Evolutionary conservation across 1,140 invertebrate species (phyloP), one percentile per base, ranked within the genome.

Genomic region (Bombus pascuorum): DNA sequence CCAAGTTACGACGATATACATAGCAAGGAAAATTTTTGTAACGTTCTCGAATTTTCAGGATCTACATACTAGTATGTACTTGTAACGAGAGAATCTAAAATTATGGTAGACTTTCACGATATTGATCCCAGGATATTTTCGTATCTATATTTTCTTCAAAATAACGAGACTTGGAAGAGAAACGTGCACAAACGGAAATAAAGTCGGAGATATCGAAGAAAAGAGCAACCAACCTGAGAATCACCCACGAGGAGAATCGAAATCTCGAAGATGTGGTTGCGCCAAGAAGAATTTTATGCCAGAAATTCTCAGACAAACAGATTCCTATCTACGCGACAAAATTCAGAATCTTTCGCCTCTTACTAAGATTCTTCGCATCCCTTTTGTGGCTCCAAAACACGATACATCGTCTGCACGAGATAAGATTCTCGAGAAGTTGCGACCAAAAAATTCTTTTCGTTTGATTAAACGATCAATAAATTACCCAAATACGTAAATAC

Each of bases 91-190:
- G 15, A 34, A 9, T 32, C 13, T 13, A 39, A 37, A 74, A 74
- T 47, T 74, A 37, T 25, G 25, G 3, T 25, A 13, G 79, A n/a
- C 18, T 47, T 25, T 53, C 37, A 25, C 8, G 34, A 37, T 22
- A 68, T 53, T 22, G 47, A 53, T 53, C 47, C 84, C 34, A n/a
- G 18, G 22, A 71, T 44, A 22, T 10, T 28, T 12, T 37, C 13
- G 8, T 37, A 9, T 70, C 3, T 28, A 3, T 47, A 82, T 86
- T 83, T 86, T 81, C 39, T 53, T 71, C 28, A 32, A 18, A 37
- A 81, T 86, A 88, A 88, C 87, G 87, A 88, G 81, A 28, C 66
- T 37, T 18, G 66, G 2, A 37, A 22, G 18, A 37, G 42, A 70
- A 59, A 53, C 59, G 32, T 47, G 25, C 32, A 32, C 10, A 4